These are phyloP conservation scores for rat (Rattus norvegicus) DNA, from an alignment of 2,113 vertebrate genomes.

Conservation along the genomic window GRCr8 NC_086034.1:6078001-6078500, in stretches of 20 bases:
- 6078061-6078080: constrained; percentile 74
- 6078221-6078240: constrained; percentile 28
- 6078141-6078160: constrained; percentile 93
- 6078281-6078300: background rate
- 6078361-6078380: background rate
- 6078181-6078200: background rate
- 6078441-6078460: background rate
- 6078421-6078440: background rate
- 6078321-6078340: background rate
- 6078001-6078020: constrained; percentile 72
- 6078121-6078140: constrained; percentile 86
- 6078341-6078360: background rate
- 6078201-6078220: constrained; percentile 46
- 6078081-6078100: constrained; percentile 43
- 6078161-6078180: constrained; percentile 68
- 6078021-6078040: constrained; percentile 71
- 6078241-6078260: background rate
- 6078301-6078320: background rate
- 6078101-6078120: constrained; percentile 82
- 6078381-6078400: background rate
- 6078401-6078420: background rate
- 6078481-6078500: constrained; percentile 37
- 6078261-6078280: background rate
- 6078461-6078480: background rate
- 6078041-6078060: constrained; percentile 72